phyloP scores from a whole-genome alignment of 2,888 invertebrate species.

The Erebia ligea region DNA sequence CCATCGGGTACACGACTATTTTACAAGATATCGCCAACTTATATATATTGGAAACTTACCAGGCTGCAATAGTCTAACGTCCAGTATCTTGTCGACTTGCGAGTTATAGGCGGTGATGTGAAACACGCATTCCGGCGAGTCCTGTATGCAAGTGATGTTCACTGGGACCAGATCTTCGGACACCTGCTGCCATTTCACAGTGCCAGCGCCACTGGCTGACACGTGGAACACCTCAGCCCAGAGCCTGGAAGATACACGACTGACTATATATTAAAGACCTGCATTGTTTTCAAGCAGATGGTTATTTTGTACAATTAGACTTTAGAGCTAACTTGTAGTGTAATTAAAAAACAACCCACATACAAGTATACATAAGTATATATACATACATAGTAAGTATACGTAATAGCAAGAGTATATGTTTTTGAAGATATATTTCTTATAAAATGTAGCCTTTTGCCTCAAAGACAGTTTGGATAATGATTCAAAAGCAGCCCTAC shows the following conservation, averaged over 20 bases:
- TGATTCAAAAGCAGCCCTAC: no score
- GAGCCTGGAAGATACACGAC: constrained; percentile 85
- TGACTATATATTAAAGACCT: constrained; percentile 15
- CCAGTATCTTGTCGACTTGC: constrained; percentile 99
- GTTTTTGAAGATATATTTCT: no score
- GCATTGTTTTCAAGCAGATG: constrained; percentile 8
- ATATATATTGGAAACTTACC: constrained; percentile 79
- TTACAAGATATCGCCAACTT: no score
- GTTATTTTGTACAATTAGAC: background rate
- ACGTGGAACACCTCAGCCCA: constrained; percentile 99
- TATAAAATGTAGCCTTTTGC: no score
- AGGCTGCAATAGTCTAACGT: constrained; percentile 97
- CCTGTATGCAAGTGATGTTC: constrained; percentile 98
- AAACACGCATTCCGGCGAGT: constrained; percentile 97
- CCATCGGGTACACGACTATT: no score
- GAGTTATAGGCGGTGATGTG: constrained; percentile 99
- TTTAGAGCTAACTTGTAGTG: background rate
- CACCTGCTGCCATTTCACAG: constrained; percentile 98
- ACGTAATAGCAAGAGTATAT: no score
- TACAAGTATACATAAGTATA: no score
- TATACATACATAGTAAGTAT: no score
- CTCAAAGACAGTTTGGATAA: no score
- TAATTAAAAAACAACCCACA: no score
- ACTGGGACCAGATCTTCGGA: constrained; percentile 99
- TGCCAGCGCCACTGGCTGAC: constrained; percentile 95